phyloP scores from a whole-genome alignment of 2,888 invertebrate species.

The Noctuana brunneofusca region DNA sequence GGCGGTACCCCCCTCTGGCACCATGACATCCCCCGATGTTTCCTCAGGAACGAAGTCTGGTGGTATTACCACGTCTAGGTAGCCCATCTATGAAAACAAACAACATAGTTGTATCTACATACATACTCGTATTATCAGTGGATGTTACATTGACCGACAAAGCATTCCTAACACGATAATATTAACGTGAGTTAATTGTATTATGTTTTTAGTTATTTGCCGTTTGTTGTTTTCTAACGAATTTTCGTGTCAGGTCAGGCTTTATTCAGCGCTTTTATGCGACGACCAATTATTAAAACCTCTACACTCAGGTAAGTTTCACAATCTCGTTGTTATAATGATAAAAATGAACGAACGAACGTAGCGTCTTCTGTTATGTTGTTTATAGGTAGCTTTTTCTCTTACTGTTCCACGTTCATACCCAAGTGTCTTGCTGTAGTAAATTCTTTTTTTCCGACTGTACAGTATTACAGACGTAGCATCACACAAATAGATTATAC shows the following conservation, averaged over 20 bases:
- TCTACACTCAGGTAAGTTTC: too few species aligned
- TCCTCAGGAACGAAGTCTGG: slow-evolving; percentile 95
- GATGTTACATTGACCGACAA: too few species aligned
- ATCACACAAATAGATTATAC: background rate
- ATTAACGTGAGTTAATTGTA: too few species aligned
- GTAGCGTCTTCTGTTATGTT: background rate
- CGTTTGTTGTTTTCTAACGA: background rate
- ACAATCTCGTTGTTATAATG: background rate
- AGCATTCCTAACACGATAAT: too few species aligned
- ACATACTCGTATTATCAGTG: too few species aligned
- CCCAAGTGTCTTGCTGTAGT: background rate
- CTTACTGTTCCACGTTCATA: background rate
- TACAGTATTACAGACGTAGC: background rate
- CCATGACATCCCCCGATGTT: slow-evolving; percentile 94
- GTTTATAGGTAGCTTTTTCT: background rate
- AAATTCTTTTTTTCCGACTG: background rate
- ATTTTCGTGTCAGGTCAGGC: background rate
- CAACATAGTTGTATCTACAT: too few species aligned
- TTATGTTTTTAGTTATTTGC: too few species aligned
- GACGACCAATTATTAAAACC: background rate
- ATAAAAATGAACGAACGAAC: too few species aligned
- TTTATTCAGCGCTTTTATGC: background rate
- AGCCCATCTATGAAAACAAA: slow-evolving; percentile 86
- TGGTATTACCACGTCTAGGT: slow-evolving; percentile 93
- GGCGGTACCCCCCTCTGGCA: slow-evolving; percentile 91